phyloP scores from a whole-genome alignment of 2,888 invertebrate species.

The Andrena trimmerana region DNA sequence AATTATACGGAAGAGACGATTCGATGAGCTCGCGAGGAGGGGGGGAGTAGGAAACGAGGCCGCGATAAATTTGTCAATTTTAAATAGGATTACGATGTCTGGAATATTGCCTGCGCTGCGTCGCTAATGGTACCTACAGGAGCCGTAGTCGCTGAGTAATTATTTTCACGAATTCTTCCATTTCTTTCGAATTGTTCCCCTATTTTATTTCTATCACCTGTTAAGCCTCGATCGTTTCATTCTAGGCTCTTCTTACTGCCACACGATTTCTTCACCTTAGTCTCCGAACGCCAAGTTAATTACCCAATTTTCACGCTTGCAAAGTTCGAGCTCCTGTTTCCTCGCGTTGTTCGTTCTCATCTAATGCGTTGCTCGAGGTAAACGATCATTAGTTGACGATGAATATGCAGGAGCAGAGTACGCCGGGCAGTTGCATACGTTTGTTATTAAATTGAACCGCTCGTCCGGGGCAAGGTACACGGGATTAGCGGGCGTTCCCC shows the following conservation, averaged over 20 bases:
- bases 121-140: constrained; percentile 45
- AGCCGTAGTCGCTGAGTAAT: constrained; percentile 59
- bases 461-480: constrained; percentile 39
- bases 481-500: constrained; percentile 42
- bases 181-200: constrained; percentile 38
- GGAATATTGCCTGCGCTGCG: constrained; percentile 42
- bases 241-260: background rate
- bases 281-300: background rate
- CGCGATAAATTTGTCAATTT: constrained; percentile 74
- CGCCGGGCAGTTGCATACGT: constrained; percentile 33
- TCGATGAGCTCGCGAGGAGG: constrained; percentile 62
- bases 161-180: constrained; percentile 63
- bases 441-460: constrained; percentile 55
- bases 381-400: constrained; percentile 45
- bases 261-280: background rate
- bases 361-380: background rate
- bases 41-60: constrained; percentile 35
- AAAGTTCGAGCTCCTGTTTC: background rate
- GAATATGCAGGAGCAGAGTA: constrained; percentile 26
- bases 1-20: constrained; percentile 71
- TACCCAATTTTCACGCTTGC: background rate
- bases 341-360: background rate
- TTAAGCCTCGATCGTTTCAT: background rate
- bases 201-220: constrained; percentile 11
- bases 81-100: constrained; percentile 69